A percentile compares a stretch with the other conserved stretches of the same genome.
Evolutionary conservation across 2,888 invertebrate genomes (phyloP).

Genomic region (Tyria jacobaeae): DNA sequence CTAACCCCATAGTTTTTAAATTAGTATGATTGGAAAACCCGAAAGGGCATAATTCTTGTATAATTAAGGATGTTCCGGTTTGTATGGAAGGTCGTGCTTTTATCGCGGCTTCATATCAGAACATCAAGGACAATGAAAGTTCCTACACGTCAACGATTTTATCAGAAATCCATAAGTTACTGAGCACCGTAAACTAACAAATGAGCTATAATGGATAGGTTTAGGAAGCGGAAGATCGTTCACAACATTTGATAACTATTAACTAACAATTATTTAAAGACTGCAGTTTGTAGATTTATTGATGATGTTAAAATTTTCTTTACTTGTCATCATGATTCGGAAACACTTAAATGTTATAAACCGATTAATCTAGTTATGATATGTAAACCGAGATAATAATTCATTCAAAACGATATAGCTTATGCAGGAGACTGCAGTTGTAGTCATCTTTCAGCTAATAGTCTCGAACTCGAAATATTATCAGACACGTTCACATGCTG

Average conservation of each 20-base stretch:
- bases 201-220: too few relatives aligned
- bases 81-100: neutral
- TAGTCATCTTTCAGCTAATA: neutral
- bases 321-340: too few relatives aligned
- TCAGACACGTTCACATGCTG: neutral
- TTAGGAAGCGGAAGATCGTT: too few relatives aligned
- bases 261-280: too few relatives aligned
- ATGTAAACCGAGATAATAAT: too few relatives aligned
- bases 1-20: neutral
- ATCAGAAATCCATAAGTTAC: neutral
- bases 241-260: too few relatives aligned
- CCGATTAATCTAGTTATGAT: too few relatives aligned
- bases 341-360: too few relatives aligned
- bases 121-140: neutral
- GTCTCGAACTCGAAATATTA: neutral
- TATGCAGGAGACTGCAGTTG: too few relatives aligned
- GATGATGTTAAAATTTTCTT: too few relatives aligned
- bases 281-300: too few relatives aligned
- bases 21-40: neutral
- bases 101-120: neutral
- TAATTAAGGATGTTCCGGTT: neutral
- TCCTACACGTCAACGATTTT: neutral
- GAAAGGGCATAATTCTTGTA: neutral
- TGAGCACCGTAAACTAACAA: neutral
- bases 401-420: too few relatives aligned